Percentiles rank a stretch among this genome's conserved stretches.
phyloP scores from a whole-genome alignment of 2,888 invertebrate genomes.

The Parelbella ahira region DNA sequence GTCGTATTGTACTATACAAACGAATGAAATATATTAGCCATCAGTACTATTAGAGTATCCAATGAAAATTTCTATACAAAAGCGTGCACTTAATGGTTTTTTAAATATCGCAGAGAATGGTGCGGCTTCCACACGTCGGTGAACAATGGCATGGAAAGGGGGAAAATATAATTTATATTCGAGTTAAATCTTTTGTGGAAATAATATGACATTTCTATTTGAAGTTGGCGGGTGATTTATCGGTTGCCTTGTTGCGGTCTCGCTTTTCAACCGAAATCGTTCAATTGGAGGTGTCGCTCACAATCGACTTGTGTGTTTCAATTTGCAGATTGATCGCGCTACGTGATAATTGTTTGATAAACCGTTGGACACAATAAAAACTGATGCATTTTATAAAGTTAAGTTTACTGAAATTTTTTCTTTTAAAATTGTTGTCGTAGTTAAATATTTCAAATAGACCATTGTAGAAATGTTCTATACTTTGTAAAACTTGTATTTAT shows the following conservation, averaged over 20 bases:
- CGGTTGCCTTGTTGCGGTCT: constrained; percentile 64
- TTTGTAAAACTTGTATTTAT: too few species aligned
- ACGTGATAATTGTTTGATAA: constrained; percentile 18
- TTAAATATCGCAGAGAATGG: constrained; percentile 71
- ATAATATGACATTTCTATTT: constrained; percentile 82
- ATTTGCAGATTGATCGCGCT: constrained; percentile 45
- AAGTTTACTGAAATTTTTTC: too few species aligned
- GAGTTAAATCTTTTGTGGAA: constrained; percentile 82
- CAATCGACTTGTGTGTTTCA: constrained; percentile 45
- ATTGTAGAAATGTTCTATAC: too few species aligned
- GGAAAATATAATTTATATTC: constrained; percentile 80
- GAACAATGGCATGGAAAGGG: constrained; percentile 71
- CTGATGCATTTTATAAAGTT: too few species aligned
- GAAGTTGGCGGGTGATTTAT: constrained; percentile 79
- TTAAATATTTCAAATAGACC: too few species aligned
- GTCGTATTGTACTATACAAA: too few species aligned
- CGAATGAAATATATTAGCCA: constrained; percentile 6
- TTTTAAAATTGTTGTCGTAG: too few species aligned
- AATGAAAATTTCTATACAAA: constrained; percentile 51
- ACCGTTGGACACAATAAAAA: too few species aligned
- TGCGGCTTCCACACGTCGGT: constrained; percentile 74
- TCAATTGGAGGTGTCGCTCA: constrained; percentile 51
- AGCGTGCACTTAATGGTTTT: constrained; percentile 78
- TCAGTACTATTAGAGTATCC: constrained; percentile 15
- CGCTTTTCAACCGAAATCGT: constrained; percentile 45